These are phyloP conservation scores for Stegana nigrithorax DNA, from an alignment of 2,888 invertebrate species.

Conservation along the genomic window DNA sequence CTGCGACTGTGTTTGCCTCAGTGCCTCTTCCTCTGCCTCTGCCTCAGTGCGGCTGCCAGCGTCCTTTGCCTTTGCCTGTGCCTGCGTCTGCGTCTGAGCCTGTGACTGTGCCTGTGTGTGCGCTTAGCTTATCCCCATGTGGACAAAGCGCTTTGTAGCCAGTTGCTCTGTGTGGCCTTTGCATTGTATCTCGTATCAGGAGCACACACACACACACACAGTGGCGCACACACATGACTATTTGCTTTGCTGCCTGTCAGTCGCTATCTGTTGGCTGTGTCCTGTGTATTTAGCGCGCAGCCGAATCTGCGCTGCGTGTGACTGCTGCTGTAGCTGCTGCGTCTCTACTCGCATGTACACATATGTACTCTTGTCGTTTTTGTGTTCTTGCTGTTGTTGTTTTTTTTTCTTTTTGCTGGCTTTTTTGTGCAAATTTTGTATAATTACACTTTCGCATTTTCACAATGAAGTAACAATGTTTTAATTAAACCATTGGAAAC, in stretches of 20 bases:
- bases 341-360: no score
- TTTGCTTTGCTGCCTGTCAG: slow-evolving; percentile 9
- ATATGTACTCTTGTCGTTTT: no score
- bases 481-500: slow-evolving; percentile 59
- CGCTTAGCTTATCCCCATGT: slow-evolving; percentile 36
- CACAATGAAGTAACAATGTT: slow-evolving; percentile 62
- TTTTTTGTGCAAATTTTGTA: slow-evolving; percentile 57
- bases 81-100: no score
- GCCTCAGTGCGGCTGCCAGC: no score
- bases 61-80: no score
- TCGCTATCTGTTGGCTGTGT: background rate
- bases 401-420: no score
- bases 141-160: slow-evolving; percentile 31
- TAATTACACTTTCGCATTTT: slow-evolving; percentile 62
- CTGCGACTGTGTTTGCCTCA: no score
- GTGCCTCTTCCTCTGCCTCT: background rate
- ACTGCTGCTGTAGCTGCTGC: no score
- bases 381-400: no score
- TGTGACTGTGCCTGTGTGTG: no score
- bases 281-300: no score
- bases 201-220: background rate
- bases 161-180: background rate
- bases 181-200: background rate
- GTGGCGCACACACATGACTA: slow-evolving; percentile 5
- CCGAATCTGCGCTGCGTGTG: no score